Percentiles rank a stretch among this genome's conserved stretches.
phyloP scores from a whole-genome alignment of 92 coral and sea anemone species.

The Pocillopora meandrina region DNA sequence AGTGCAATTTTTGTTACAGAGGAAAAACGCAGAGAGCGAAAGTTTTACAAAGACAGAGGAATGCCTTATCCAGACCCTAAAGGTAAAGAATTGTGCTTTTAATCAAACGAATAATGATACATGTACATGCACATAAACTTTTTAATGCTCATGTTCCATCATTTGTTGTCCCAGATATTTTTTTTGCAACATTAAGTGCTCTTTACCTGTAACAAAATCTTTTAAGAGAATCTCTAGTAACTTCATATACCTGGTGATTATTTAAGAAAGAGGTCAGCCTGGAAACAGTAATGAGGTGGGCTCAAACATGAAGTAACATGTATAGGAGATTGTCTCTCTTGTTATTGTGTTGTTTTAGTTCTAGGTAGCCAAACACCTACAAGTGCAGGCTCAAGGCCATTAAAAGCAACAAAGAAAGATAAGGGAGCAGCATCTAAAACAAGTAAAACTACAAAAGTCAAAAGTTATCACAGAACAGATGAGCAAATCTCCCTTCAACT shows the following conservation, averaged over 20 bases:
- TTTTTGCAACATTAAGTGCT: too few species aligned
- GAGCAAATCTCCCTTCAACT: constrained; percentile 89
- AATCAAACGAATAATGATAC: neutral
- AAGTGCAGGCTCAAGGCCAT: constrained; percentile 22
- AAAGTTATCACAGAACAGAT: constrained; percentile 69
- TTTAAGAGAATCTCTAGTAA: too few species aligned
- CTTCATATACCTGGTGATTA: too few species aligned
- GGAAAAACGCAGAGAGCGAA: constrained; percentile 78
- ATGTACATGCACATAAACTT: neutral
- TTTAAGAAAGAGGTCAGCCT: too few species aligned
- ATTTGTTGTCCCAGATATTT: too few species aligned
- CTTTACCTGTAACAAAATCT: too few species aligned
- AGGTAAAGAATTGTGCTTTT: constrained; percentile 4
- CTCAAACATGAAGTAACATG: too few species aligned
- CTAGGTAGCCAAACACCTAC: constrained; percentile 21
- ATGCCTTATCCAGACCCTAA: constrained; percentile 68
- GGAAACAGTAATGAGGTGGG: too few species aligned
- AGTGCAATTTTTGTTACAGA: constrained; percentile 49
- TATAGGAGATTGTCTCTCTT: neutral
- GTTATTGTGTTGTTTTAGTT: neutral
- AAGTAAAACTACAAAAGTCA: constrained; percentile 21
- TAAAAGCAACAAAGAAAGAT: constrained; percentile 14
- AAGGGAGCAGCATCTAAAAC: constrained; percentile 10
- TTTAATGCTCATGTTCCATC: too few species aligned
- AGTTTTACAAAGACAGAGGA: constrained; percentile 79